Conservation (phyloP, 2,797 vertebrate genomes). For the Bradypodion ventrale region DNA sequence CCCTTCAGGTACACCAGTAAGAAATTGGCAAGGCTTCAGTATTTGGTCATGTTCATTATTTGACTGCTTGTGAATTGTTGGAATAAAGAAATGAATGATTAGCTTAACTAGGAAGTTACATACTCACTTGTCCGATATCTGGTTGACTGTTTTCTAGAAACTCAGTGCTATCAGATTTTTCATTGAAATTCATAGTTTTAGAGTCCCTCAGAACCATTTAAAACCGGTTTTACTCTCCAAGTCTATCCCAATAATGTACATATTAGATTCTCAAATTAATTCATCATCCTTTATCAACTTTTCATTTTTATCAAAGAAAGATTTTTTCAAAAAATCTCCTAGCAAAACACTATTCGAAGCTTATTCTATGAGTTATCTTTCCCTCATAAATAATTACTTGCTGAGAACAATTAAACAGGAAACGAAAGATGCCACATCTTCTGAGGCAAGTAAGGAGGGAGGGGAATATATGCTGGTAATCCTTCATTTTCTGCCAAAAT, state of each 20-base stretch:
- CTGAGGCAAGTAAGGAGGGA: constrained; percentile 44
- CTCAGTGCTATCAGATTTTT: fast-evolving
- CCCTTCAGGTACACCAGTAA: neutral
- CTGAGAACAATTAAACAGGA: constrained; percentile 57
- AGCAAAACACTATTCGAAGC: constrained; percentile 15
- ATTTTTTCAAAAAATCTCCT: neutral
- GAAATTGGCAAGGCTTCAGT: neutral
- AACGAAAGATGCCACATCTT: constrained; percentile 53
- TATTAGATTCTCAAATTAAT: constrained; percentile 9
- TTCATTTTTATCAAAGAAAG: constrained; percentile 17
- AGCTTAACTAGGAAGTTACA: fast-evolving
- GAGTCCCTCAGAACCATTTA: neutral
- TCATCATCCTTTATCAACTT: neutral
- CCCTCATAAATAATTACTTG: constrained; percentile 59
- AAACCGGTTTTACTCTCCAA: constrained; percentile 14
- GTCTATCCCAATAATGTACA: neutral
- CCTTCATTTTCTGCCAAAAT: constrained; percentile 56
- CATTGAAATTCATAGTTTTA: neutral
- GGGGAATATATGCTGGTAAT: constrained; percentile 32
- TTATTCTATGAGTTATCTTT: constrained; percentile 55
- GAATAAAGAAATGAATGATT: constrained; percentile 1
- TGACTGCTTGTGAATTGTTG: neutral
- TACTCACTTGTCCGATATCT: neutral
- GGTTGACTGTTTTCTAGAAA: neutral
- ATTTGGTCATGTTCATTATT: neutral